Evolutionary conservation across 2,888 invertebrate species (phyloP).

Genomic region (Dryomyza anilis): DNA sequence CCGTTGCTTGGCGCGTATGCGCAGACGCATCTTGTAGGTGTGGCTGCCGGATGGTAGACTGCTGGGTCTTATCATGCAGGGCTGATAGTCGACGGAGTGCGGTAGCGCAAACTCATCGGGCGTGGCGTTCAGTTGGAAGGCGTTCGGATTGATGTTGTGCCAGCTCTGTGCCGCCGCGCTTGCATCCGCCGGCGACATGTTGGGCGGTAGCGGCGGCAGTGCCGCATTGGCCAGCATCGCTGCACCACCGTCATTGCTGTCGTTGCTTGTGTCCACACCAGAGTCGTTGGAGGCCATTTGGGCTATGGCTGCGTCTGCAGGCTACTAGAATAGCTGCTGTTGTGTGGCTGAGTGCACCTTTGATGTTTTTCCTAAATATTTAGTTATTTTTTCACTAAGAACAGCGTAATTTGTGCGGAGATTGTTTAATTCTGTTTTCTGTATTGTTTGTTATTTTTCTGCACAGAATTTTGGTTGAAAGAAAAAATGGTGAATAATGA

Average conservation of each 20-base stretch:
- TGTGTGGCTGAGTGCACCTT: too few species aligned
- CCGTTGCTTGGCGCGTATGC: constrained; percentile 47
- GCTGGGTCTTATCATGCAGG: constrained; percentile 50
- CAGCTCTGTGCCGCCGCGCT: constrained; percentile 47
- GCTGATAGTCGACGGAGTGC: constrained; percentile 49
- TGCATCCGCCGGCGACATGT: constrained; percentile 35
- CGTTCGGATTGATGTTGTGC: constrained; percentile 53
- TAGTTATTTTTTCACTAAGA: not conserved
- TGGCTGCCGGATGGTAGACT: constrained; percentile 42
- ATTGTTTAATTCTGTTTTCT: constrained; percentile 2
- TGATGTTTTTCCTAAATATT: not conserved
- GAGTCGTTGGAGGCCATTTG: constrained; percentile 64
- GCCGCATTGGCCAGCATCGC: constrained; percentile 28
- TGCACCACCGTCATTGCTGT: constrained; percentile 41
- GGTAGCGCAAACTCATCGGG: constrained; percentile 54
- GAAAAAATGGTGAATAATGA: not conserved
- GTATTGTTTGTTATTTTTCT: constrained; percentile 14
- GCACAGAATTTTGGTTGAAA: not conserved
- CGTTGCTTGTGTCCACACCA: constrained; percentile 71
- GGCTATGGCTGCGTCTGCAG: not conserved
- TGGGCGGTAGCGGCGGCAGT: constrained; percentile 36
- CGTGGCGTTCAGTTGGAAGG: constrained; percentile 51
- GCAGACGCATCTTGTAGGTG: constrained; percentile 48
- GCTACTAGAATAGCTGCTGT: not conserved
- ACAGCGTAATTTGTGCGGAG: not conserved